Base-by-base conservation (phyloP, 1,140 invertebrate species). In the Lysiphlebus fabarum region DNA sequence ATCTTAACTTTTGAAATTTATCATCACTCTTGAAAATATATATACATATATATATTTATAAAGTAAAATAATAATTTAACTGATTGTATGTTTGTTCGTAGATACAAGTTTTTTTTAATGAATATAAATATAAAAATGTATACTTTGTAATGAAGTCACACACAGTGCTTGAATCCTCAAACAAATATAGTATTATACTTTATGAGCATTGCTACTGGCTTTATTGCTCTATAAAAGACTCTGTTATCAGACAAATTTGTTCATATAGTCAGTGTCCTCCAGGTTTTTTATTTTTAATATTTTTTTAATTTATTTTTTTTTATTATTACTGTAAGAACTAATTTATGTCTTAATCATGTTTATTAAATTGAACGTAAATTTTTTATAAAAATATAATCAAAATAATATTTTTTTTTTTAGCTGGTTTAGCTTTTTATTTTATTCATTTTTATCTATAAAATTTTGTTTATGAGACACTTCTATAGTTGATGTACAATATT, bases 121-220 rank as follows among this genome's bases (percentile, higher is more conserved):
- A 26, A 26, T 26, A 26, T 26, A 26, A 26, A 26, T 26, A 26
- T 26, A 26, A 10, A 45, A 11, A 12, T 12, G 7, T 10, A 10
- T 49, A 10, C 17, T 11, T 63, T 63, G 50, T 63, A 65, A 68
- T 66, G 62, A 68, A 71, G 65, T 68, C 64, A 64, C 60, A 62
- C 43, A 58, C 49, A 38, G 43, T 0, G 45, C 6, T 33, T 9
- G 26, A 57, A 33, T 36, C 54, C 51, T 51, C 53, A 69, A 68
- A 69, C 67, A 69, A 69, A 70, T 67, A 65, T 66, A 67, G 61
- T 58, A 58, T 11, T 47, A 26, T 53, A 62, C 65, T 70, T 70
- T 69, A 70, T 62, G 66, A 53, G 48, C 43, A 59, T 61, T 26
- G 44, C 53, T 56, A 65, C 17, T 56, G 56, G 59, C 53, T 70